Evolutionary conservation across 2,113 vertebrate genomes (phyloP).

Genomic region (Trinectes maculatus): DNA sequence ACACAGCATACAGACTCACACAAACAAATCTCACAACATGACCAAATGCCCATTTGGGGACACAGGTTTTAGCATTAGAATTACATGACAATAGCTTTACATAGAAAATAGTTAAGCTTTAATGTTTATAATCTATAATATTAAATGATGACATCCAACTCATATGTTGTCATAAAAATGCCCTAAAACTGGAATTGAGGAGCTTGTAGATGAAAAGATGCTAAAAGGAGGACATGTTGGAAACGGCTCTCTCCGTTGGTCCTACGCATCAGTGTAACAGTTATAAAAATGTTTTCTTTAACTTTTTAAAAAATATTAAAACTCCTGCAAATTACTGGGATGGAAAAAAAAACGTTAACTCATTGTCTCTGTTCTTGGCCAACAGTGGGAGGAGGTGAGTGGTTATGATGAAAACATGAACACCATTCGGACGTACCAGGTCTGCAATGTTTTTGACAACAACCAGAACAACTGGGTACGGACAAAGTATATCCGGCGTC

Average conservation of each 20-base stretch:
- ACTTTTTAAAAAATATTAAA: neutral
- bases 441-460: slow-evolving; percentile 96
- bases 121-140: no score
- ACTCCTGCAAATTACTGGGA: neutral
- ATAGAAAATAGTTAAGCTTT: no score
- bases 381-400: slow-evolving; percentile 99
- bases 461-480: slow-evolving; percentile 99
- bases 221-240: neutral
- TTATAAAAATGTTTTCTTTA: slow-evolving; percentile 3
- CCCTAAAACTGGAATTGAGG: neutral
- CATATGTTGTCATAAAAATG: neutral
- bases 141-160: neutral
- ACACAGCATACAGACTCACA: no score
- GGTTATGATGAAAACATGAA: slow-evolving; percentile 99
- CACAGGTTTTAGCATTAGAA: no score
- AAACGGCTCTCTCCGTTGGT: slow-evolving; percentile 37
- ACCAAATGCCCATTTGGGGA: no score
- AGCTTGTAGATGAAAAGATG: no score
- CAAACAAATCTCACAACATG: no score
- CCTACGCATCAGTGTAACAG: slow-evolving; percentile 39
- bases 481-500: slow-evolving; percentile 94
- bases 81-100: no score
- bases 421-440: slow-evolving; percentile 98
- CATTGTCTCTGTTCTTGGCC: slow-evolving; percentile 29
- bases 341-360: slow-evolving; percentile 14